Percentiles rank a stretch among this genome's conserved stretches.
Conservation (phyloP, 2,797 vertebrate species). For the Sebastes matsubarae region DNA sequence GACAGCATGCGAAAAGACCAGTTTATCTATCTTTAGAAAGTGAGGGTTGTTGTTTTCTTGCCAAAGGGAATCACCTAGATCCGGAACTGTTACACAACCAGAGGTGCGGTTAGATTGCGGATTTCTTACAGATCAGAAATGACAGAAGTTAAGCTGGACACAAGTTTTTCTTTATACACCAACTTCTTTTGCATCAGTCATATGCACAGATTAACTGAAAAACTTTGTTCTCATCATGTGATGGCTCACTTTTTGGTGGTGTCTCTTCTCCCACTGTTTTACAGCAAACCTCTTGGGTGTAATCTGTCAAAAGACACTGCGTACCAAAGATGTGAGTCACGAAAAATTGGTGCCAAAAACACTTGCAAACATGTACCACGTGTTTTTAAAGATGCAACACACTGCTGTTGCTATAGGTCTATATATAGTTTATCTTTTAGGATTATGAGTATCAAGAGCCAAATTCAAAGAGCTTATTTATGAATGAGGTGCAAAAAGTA, state of each 20-base stretch:
- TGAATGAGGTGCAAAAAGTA: conserved; percentile 12
- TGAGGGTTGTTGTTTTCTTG: conserved; percentile 67
- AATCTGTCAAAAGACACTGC: conserved; percentile 18
- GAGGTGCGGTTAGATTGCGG: conserved; percentile 57
- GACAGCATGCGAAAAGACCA: conserved; percentile 76
- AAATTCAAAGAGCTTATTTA: conserved; percentile 16
- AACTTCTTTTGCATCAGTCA: background rate
- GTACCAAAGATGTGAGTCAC: conserved; percentile 42
- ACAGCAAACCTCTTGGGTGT: conserved; percentile 4
- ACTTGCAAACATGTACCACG: background rate
- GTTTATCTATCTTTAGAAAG: conserved; percentile 82
- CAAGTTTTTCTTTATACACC: background rate
- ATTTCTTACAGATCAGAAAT: conserved; percentile 42
- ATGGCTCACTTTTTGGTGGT: background rate
- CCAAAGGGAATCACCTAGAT: conserved; percentile 81
- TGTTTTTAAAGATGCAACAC: conserved; percentile 1
- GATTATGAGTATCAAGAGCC: conserved; percentile 25
- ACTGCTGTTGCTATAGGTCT: background rate
- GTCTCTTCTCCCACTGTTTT: background rate
- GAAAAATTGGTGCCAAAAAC: conserved; percentile 13
- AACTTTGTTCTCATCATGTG: background rate
- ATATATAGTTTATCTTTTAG: background rate
- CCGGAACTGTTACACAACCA: conserved; percentile 72
- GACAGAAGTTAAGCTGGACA: conserved; percentile 7
- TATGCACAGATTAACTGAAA: background rate